These are phyloP conservation scores for Eublepharis macularius DNA, from an alignment of 2,113 vertebrate genomes.

Conservation along the genomic window DNA sequence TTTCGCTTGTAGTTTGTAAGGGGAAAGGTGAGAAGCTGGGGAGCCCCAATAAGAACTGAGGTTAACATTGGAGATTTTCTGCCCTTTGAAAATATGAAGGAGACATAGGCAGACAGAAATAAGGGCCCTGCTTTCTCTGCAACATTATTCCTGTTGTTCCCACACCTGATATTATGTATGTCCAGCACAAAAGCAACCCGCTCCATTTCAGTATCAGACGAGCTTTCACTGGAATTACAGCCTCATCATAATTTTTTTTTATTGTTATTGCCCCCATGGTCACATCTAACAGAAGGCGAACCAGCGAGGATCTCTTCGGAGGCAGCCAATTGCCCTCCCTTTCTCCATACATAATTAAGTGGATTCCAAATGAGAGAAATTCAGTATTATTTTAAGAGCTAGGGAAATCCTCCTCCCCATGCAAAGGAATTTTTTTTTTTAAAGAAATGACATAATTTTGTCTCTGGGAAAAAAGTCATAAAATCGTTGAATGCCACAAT, in stretches of 20 bases:
- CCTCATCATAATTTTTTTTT: background rate
- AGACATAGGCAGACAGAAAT: too few species aligned
- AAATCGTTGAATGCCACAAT: background rate
- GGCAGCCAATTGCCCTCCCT: background rate
- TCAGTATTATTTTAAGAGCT: background rate
- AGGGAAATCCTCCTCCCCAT: background rate
- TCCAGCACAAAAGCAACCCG: background rate
- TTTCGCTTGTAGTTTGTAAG: background rate
- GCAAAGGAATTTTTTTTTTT: background rate
- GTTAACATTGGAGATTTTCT: too few species aligned
- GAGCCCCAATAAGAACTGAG: too few species aligned
- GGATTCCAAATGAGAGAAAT: background rate
- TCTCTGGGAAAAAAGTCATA: background rate
- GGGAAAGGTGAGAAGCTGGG: background rate
- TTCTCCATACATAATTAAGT: background rate
- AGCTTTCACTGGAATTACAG: background rate
- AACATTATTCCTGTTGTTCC: too few species aligned
- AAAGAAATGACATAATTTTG: background rate
- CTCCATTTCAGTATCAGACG: background rate
- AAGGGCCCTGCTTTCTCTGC: too few species aligned
- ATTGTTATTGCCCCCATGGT: background rate
- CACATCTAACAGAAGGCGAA: background rate
- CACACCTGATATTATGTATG: background rate
- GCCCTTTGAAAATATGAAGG: too few species aligned
- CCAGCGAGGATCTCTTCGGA: background rate